A percentile compares a stretch with the other conserved stretches of the same genome.
Conservation (phyloP, 1,140 invertebrate species). For the Cydia amplana region DNA sequence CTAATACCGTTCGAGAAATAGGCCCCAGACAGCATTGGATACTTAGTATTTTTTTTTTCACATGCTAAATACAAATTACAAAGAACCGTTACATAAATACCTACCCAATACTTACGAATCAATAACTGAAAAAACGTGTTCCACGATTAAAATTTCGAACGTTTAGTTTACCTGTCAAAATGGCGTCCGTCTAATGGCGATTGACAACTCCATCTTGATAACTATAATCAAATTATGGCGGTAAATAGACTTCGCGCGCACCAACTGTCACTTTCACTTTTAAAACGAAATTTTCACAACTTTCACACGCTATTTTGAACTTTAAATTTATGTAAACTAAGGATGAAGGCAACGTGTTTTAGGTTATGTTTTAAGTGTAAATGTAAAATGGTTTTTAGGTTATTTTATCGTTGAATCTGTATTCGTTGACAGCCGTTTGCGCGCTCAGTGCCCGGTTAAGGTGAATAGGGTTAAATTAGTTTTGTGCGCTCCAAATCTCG, state of each 20-base stretch:
- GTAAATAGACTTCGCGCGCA: slow-evolving; percentile 41
- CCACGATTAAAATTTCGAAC: slow-evolving; percentile 23
- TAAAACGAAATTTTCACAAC: slow-evolving; percentile 12
- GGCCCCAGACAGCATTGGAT: too few relatives aligned
- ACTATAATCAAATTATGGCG: slow-evolving; percentile 65
- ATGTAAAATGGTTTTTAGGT: slow-evolving; percentile 37
- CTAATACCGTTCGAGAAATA: too few relatives aligned
- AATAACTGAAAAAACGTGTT: slow-evolving; percentile 13
- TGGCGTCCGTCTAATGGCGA: slow-evolving; percentile 54
- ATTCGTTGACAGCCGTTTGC: slow-evolving; percentile 59
- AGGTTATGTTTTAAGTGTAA: slow-evolving; percentile 35
- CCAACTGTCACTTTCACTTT: slow-evolving; percentile 36
- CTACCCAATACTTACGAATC: neutral
- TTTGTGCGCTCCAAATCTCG: slow-evolving; percentile 47
- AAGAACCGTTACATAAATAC: neutral
- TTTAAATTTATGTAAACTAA: neutral
- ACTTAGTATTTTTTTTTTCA: too few relatives aligned
- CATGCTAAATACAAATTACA: neutral
- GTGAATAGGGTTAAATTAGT: slow-evolving; percentile 61
- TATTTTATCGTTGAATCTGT: slow-evolving; percentile 55
- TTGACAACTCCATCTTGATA: slow-evolving; percentile 66
- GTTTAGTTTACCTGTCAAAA: slow-evolving; percentile 54
- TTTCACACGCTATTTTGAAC: neutral
- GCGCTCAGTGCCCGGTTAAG: slow-evolving; percentile 55
- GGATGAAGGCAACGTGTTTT: neutral